Percentiles rank a stretch among this genome's conserved stretches.
Conservation (phyloP, 2,113 vertebrate species). For the Corythoichthys intestinalis region DNA sequence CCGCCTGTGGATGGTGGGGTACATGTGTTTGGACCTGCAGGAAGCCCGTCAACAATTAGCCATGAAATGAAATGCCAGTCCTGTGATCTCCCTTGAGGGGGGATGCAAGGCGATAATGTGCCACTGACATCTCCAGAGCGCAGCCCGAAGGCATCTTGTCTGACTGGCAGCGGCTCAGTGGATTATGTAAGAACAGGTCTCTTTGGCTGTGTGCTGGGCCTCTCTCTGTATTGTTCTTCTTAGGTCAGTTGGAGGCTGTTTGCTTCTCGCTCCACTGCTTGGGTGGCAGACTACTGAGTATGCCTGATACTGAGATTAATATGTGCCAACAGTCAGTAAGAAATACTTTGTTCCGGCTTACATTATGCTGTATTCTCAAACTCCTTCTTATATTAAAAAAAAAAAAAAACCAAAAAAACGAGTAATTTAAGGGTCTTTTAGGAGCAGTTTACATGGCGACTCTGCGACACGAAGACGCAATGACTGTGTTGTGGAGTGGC, state of each 20-base stretch:
- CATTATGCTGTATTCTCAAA: neutral
- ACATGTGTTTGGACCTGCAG: slow-evolving; percentile 29
- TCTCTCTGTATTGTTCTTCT: slow-evolving; percentile 32
- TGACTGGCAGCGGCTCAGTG: slow-evolving; percentile 42
- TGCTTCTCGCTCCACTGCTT: slow-evolving; percentile 20
- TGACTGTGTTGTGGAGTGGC: too few species aligned
- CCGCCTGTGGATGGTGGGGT: slow-evolving; percentile 14
- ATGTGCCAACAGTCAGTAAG: neutral
- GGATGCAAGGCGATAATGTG: slow-evolving; percentile 30
- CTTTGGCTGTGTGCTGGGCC: slow-evolving; percentile 34
- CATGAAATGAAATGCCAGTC: slow-evolving; percentile 39
- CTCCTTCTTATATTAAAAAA: too few species aligned
- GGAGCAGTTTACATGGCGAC: too few species aligned
- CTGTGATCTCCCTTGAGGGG: slow-evolving; percentile 15
- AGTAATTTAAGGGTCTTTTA: too few species aligned
- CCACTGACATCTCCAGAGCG: slow-evolving; percentile 31
- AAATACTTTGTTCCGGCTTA: neutral
- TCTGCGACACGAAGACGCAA: too few species aligned
- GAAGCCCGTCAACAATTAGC: slow-evolving; percentile 67
- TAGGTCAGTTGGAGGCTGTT: slow-evolving; percentile 35
- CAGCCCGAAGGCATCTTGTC: slow-evolving; percentile 37
- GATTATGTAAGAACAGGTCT: slow-evolving; percentile 47
- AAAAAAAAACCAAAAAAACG: too few species aligned
- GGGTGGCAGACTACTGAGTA: slow-evolving; percentile 21
- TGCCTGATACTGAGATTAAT: slow-evolving; percentile 1